These are phyloP conservation scores for Tryphoninae sp. DNA, from an alignment of 2,888 invertebrate genomes.

Conservation along the genomic window DNA sequence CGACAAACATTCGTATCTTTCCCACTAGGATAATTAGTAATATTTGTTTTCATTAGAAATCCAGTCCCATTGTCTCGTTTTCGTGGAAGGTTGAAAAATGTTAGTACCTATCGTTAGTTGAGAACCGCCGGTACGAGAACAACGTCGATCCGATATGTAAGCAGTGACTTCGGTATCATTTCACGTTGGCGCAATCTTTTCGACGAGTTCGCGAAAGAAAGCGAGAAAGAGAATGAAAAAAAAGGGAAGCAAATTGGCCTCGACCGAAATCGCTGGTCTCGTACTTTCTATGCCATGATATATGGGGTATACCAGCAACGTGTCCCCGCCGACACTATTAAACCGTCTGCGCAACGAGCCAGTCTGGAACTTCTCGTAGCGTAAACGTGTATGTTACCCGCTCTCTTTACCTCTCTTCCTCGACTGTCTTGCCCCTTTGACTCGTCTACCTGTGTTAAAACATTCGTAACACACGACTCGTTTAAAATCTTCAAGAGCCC, in stretches of 20 bases:
- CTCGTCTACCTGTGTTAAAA: constrained; percentile 13
- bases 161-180: constrained; percentile 39
- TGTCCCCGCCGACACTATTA: constrained; percentile 49
- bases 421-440: not conserved
- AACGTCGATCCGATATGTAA: constrained; percentile 26
- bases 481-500: constrained; percentile 15
- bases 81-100: not conserved
- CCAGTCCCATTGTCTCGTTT: not conserved
- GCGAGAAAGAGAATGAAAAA: constrained; percentile 39
- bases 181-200: constrained; percentile 51
- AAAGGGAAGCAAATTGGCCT: constrained; percentile 55
- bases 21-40: too few species aligned
- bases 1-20: too few species aligned
- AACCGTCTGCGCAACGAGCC: constrained; percentile 38
- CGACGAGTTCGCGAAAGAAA: constrained; percentile 55
- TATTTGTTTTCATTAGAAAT: not conserved
- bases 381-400: not conserved
- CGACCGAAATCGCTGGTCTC: constrained; percentile 60
- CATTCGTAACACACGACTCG: constrained; percentile 7
- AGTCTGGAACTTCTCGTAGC: not conserved
- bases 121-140: constrained; percentile 30
- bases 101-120: constrained; percentile 22
- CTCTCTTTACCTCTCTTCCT: constrained; percentile 11
- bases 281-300: constrained; percentile 52
- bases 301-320: constrained; percentile 40